A percentile compares a stretch with the other conserved stretches of the same genome.
Evolutionary conservation across 2,113 vertebrate genomes (phyloP).

Genomic region (Lycaon pictus): DNA sequence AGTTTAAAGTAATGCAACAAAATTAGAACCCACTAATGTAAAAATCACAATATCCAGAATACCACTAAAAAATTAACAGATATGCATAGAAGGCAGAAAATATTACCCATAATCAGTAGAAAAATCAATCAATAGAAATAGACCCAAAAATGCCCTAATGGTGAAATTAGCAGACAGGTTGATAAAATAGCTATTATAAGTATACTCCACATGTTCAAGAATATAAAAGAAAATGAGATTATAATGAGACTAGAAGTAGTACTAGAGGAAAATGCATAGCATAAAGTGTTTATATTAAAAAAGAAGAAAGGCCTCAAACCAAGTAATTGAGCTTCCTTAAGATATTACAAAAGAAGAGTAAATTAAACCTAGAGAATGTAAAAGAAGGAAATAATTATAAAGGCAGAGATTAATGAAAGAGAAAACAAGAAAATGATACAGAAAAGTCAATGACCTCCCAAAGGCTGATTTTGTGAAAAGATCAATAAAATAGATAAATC

Average conservation of each 20-base stretch:
- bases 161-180: neutral
- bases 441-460: constrained; percentile 10
- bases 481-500: neutral
- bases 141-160: constrained; percentile 17
- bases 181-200: constrained; percentile 23
- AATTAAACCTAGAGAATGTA: neutral
- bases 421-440: neutral
- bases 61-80: constrained; percentile 39
- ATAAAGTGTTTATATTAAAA: constrained; percentile 14
- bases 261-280: neutral
- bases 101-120: neutral
- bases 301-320: neutral
- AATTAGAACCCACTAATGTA: constrained; percentile 18
- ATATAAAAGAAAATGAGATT: neutral
- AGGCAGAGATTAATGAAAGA: neutral
- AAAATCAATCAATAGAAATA: constrained; percentile 33
- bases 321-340: neutral
- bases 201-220: neutral
- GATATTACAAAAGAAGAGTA: neutral
- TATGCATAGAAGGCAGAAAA: neutral
- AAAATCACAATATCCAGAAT: neutral
- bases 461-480: constrained; percentile 3
- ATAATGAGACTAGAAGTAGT: neutral
- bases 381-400: constrained; percentile 20
- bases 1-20: constrained; percentile 36